Conservation (phyloP, 2,113 vertebrate genomes). For the Rhabdornis inornatus region DNA sequence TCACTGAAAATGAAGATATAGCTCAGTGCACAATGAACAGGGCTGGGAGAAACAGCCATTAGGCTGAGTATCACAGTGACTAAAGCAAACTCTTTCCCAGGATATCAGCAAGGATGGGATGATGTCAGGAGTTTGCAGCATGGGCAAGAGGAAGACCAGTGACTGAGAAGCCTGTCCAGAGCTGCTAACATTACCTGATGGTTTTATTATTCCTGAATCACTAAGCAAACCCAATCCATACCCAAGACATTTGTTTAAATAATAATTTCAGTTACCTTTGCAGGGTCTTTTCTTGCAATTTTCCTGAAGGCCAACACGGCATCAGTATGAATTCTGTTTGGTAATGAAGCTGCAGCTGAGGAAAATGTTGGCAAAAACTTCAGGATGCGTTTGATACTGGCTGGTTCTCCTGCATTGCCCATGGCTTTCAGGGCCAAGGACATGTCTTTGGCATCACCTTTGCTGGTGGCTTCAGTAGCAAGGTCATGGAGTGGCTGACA, state of each 20-base stretch:
- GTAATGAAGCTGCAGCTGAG: slow-evolving; percentile 57
- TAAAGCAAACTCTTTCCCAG: not conserved
- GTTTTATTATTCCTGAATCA: not conserved
- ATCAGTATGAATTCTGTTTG: slow-evolving; percentile 72
- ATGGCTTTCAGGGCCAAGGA: slow-evolving; percentile 79
- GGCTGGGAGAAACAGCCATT: not conserved
- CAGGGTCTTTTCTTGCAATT: slow-evolving; percentile 74
- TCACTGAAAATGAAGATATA: not conserved
- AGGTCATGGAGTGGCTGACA: slow-evolving; percentile 82
- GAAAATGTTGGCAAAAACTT: slow-evolving; percentile 82
- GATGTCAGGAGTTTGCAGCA: not conserved
- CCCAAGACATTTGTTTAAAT: not conserved
- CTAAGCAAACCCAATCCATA: not conserved
- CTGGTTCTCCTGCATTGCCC: slow-evolving; percentile 83
- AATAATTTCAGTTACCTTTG: slow-evolving; percentile 69
- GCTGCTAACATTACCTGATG: not conserved
- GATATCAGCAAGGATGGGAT: not conserved
- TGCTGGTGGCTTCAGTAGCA: slow-evolving; percentile 68
- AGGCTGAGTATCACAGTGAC: not conserved
- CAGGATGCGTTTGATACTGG: slow-evolving; percentile 82
- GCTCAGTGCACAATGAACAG: not conserved
- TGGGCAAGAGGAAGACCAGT: not conserved
- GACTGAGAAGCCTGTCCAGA: not conserved
- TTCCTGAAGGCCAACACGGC: slow-evolving; percentile 83
- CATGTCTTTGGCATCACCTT: slow-evolving; percentile 65